These are phyloP conservation scores for Drosophila multiciliata DNA, from an alignment of 2,888 invertebrate species.

Conservation along the genomic window DNA sequence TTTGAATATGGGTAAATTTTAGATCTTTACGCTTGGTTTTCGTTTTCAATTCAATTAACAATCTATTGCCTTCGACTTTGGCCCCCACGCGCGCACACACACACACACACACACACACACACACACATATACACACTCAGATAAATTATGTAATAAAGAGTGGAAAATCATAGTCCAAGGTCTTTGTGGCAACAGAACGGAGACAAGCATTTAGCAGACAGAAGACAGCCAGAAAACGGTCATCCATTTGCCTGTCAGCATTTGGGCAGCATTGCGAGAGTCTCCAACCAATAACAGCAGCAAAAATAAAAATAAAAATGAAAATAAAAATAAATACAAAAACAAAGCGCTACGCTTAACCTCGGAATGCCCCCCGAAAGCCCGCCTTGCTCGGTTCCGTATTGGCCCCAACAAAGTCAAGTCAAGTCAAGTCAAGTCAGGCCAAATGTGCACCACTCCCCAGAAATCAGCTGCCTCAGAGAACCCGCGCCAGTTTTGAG, in stretches of 20 bases:
- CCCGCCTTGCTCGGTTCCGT: conserved; percentile 35
- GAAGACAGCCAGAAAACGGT: conserved; percentile 42
- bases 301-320: conserved; percentile 33
- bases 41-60: conserved; percentile 62
- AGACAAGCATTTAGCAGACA: conserved; percentile 52
- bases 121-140: conserved; percentile 13
- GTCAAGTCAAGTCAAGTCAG: conserved; percentile 10
- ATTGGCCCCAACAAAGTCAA: conserved; percentile 9
- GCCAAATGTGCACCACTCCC: conserved; percentile 66
- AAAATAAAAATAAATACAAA: neutral
- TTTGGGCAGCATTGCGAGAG: conserved; percentile 44
- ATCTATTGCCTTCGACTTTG: conserved; percentile 66
- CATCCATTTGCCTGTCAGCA: conserved; percentile 75
- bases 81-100: conserved; percentile 43
- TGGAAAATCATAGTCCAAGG: conserved; percentile 69
- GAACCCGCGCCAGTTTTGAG: conserved; percentile 32
- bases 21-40: conserved; percentile 21
- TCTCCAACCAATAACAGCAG: conserved; percentile 21
- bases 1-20: conserved; percentile 6
- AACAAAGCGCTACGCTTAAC: conserved; percentile 66
- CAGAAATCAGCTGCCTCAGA: conserved; percentile 41
- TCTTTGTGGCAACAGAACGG: conserved; percentile 50
- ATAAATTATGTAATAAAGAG: conserved; percentile 72
- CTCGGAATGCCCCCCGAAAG: conserved; percentile 34
- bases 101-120: conserved; percentile 12